A percentile compares a stretch with the other conserved stretches of the same genome.
phyloP scores from a whole-genome alignment of 2,888 invertebrate genomes.

The Zygaena filipendulae region DNA sequence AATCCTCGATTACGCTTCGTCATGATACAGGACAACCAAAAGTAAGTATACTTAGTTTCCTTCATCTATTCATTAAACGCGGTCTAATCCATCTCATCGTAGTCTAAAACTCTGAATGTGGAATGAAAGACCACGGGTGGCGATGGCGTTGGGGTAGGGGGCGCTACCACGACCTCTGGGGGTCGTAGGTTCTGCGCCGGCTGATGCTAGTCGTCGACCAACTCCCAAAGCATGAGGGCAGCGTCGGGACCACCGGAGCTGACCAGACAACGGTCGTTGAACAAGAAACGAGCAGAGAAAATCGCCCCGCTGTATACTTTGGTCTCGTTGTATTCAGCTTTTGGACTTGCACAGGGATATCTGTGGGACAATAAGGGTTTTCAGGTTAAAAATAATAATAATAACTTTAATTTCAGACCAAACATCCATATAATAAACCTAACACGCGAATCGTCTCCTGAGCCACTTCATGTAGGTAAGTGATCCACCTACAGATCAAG shows the following conservation, averaged over 20 bases:
- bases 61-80: no score
- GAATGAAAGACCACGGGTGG: conserved; percentile 31
- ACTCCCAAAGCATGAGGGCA: conserved; percentile 90
- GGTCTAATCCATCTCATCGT: conserved; percentile 52
- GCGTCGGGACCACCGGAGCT: conserved; percentile 91
- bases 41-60: no score
- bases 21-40: no score
- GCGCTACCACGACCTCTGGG: conserved; percentile 45
- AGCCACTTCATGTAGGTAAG: no score
- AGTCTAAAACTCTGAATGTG: conserved; percentile 47
- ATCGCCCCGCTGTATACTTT: conserved; percentile 89
- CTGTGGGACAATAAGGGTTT: conserved; percentile 37
- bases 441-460: no score
- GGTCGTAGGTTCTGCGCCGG: conserved; percentile 37
- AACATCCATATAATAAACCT: no score
- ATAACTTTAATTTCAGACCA: no score
- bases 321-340: conserved; percentile 88
- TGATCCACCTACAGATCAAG: no score
- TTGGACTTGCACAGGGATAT: conserved; percentile 87
- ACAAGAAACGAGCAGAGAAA: conserved; percentile 83
- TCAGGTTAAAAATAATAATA: no score
- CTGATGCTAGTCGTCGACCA: conserved; percentile 78
- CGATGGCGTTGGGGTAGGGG: conserved; percentile 51
- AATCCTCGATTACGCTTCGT: no score
- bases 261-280: conserved; percentile 86